Conservation (phyloP, 2,797 vertebrate genomes). For the Dicrostonyx torquatus region DNA sequence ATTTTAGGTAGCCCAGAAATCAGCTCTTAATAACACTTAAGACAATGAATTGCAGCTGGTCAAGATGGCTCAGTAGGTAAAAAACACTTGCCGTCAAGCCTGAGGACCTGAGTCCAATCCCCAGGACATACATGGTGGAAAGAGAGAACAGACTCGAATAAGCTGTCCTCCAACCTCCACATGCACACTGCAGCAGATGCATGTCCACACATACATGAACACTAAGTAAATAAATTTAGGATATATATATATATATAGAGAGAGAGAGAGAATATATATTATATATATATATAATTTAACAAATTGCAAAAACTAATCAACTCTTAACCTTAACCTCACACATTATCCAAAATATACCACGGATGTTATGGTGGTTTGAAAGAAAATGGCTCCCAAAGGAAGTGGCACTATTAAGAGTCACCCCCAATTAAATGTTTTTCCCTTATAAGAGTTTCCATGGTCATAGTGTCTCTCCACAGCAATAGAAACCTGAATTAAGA, state of each 20-base stretch:
- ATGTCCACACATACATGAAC: background rate
- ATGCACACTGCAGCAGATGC: background rate
- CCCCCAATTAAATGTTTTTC: background rate
- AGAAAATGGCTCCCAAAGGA: too few relatives aligned
- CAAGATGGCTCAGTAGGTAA: background rate
- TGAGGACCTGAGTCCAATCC: background rate
- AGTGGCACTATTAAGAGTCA: too few relatives aligned
- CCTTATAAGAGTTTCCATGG: background rate
- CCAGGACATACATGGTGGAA: background rate
- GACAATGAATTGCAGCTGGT: background rate
- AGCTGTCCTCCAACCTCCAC: background rate
- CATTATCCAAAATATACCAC: conserved; percentile 14
- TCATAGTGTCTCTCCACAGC: background rate
- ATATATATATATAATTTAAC: background rate
- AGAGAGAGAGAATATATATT: too few relatives aligned
- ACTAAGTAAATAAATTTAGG: background rate
- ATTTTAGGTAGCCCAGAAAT: conserved; percentile 9
- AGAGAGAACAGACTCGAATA: background rate
- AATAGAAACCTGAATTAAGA: background rate
- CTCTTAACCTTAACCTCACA: background rate
- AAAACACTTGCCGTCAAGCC: background rate
- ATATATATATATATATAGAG: too few relatives aligned
- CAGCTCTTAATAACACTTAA: background rate
- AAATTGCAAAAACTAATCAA: conserved; percentile 37
- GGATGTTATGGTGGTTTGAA: background rate